Base-by-base conservation (phyloP, 1,140 invertebrate species). In the Pogonomyrmex barbatus region DNA sequence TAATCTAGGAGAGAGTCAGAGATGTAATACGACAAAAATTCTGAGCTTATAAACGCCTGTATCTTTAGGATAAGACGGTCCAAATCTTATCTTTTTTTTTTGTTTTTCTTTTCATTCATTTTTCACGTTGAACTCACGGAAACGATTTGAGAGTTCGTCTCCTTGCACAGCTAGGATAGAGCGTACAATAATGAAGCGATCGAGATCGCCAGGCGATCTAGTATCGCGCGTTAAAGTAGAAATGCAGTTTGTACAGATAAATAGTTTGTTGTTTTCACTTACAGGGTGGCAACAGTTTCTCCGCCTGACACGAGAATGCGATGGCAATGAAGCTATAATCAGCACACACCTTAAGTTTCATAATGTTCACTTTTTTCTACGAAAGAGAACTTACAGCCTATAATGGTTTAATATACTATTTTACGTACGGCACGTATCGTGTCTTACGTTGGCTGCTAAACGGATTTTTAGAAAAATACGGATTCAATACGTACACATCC, bases 271-370 rank as follows among this genome's bases (percentile, higher is more conserved):
- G 90, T 88, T 93, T 94, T 95, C 89, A 95, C 94, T 95, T 95
- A 95, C 94, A 95, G 94, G 94, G 93, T 94, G 93, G 94, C 91
- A 94, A 95, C 93, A 93, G 93, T 94, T 24, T 95, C 92, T 93
- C 92, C 93, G 93, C 94, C 94, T 94, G 94, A 94, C 93, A 92
- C 93, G 93, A 93, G 92, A 94, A 93, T 94, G 94, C 92, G 94
- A 94, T 93, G 94, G 87, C 92, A 94, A 94, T 92, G 93, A 94
- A 93, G 94, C 94, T 95, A 94, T 91, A 94, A 95, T 94, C 94
- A 94, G 94, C 94, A 94, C 92, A 94, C 92, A 94, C 92, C 94
- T 94, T 94, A 94, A 94, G 86, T 92, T 78, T 95, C 88, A 91
- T 91, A 93, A 83, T 93, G 86, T 92, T 93, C 87, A 86, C 83